Evolutionary conservation across 2,113 vertebrate species (phyloP).

Genomic region (Bubo scandiacus): DNA sequence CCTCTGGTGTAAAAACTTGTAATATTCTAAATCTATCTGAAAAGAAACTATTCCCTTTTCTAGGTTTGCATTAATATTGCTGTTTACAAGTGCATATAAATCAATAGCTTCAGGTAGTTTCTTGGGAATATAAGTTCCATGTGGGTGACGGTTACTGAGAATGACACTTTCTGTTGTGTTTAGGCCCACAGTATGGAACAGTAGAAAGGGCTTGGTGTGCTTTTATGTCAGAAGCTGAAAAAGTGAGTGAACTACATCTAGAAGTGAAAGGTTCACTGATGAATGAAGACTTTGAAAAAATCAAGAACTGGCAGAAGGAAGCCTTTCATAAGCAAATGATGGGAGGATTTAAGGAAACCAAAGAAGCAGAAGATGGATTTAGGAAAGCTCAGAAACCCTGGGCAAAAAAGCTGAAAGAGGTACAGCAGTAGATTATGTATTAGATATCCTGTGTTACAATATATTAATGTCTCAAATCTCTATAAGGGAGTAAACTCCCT

Average conservation of each 20-base stretch:
- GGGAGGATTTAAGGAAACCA: constrained; percentile 96
- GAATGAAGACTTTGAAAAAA: constrained; percentile 96
- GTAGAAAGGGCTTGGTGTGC: constrained; percentile 92
- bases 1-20: not conserved
- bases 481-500: constrained; percentile 45
- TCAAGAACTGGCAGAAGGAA: constrained; percentile 98
- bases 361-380: constrained; percentile 95
- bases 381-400: constrained; percentile 99
- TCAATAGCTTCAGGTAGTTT: constrained; percentile 25
- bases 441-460: constrained; percentile 42
- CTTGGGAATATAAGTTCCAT: constrained; percentile 45
- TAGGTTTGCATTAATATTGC: not conserved
- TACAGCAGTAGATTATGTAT: constrained; percentile 66
- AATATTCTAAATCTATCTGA: not conserved
- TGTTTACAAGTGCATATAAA: constrained; percentile 12
- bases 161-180: constrained; percentile 41
- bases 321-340: constrained; percentile 99
- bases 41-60: not conserved
- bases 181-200: constrained; percentile 95
- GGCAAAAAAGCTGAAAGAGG: constrained; percentile 99
- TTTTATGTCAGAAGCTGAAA: constrained; percentile 93
- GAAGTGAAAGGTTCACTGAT: constrained; percentile 91
- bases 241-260: constrained; percentile 95
- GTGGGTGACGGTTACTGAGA: constrained; percentile 53
- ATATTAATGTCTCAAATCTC: constrained; percentile 28